phyloP scores from a whole-genome alignment of 1,140 invertebrate genomes.

The Bombyx mandarina region DNA sequence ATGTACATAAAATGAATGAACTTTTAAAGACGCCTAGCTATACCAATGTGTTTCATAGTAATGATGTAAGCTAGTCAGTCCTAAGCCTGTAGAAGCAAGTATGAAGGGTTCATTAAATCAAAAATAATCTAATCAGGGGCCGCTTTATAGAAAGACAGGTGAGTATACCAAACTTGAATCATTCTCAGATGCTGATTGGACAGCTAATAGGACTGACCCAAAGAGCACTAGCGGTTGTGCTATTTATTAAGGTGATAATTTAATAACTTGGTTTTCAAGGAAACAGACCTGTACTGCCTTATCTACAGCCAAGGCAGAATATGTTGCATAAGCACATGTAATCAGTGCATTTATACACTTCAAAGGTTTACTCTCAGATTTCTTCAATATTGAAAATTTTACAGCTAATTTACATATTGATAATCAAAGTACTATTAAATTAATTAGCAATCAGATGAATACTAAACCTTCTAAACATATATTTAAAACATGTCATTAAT shows the following conservation, averaged over 20 bases:
- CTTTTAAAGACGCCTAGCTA: no score
- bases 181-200: constrained; percentile 1
- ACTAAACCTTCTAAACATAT: constrained; percentile 2
- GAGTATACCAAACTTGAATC: neutral
- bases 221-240: constrained; percentile 1
- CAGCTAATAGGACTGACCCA: neutral
- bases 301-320: neutral
- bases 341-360: constrained; percentile 1
- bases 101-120: no score
- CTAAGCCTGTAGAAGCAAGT: no score
- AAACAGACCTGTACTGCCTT: neutral
- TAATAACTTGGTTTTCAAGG: neutral
- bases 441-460: constrained; percentile 1
- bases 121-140: constrained; percentile 5
- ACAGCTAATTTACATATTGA: constrained; percentile 1
- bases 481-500: neutral
- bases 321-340: neutral
- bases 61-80: no score
- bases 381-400: constrained; percentile 1
- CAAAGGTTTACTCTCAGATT: neutral
- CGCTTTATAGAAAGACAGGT: constrained; percentile 3
- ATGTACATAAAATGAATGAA: no score
- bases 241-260: neutral
- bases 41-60: no score
- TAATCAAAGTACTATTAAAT: constrained; percentile 3